Conservation (phyloP, 2,797 vertebrate genomes). For the Eulemur rubriventer region DNA sequence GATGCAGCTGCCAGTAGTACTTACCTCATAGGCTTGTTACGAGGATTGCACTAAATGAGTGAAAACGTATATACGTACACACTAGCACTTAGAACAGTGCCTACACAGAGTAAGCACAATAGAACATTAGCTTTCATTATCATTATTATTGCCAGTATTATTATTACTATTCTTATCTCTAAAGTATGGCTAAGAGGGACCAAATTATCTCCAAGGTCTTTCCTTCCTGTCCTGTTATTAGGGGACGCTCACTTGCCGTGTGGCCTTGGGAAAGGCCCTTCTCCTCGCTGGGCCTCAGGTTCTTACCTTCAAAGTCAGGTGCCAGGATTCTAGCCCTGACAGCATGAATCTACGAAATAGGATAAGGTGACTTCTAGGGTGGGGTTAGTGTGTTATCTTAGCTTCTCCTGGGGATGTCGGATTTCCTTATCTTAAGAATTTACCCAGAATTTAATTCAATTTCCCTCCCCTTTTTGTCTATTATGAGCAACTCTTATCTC, state of each 20-base stretch:
- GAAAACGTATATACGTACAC: neutral
- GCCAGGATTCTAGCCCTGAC: neutral
- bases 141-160: neutral
- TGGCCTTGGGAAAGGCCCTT: neutral
- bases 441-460: neutral
- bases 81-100: neutral
- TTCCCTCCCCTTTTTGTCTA: neutral
- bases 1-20: neutral
- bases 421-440: constrained; percentile 32
- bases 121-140: neutral
- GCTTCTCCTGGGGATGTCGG: neutral
- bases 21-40: neutral
- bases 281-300: neutral
- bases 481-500: neutral
- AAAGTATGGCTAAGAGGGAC: neutral
- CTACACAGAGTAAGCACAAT: neutral
- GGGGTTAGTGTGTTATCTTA: neutral
- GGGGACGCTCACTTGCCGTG: neutral
- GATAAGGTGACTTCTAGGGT: neutral
- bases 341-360: neutral
- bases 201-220: neutral
- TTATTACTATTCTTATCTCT: neutral
- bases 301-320: neutral
- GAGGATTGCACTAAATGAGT: neutral
- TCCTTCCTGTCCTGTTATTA: neutral